A percentile compares a stretch with the other conserved stretches of the same genome.
These are phyloP conservation scores for Sminthurides aquaticus DNA, from an alignment of 2,888 invertebrate species.

Conservation along the genomic window DNA sequence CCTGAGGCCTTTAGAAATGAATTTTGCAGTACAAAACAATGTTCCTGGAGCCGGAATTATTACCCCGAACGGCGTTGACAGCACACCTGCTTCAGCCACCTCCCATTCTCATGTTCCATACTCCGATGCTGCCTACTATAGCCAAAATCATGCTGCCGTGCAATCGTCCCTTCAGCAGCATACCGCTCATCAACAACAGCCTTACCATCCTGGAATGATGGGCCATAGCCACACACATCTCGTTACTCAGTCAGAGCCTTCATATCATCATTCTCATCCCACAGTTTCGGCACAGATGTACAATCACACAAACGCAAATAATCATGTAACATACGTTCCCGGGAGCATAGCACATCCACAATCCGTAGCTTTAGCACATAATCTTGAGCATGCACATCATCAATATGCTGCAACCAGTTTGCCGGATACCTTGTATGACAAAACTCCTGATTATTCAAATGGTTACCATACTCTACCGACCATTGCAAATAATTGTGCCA, in stretches of 20 bases:
- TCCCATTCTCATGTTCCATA: slow-evolving; percentile 22
- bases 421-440: slow-evolving; percentile 11
- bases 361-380: slow-evolving; percentile 6
- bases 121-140: slow-evolving; percentile 24
- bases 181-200: slow-evolving; percentile 12
- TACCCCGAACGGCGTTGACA: slow-evolving; percentile 9
- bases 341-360: slow-evolving; percentile 15
- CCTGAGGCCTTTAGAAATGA: slow-evolving; percentile 22
- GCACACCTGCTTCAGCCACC: slow-evolving; percentile 10
- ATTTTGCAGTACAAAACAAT: slow-evolving; percentile 27
- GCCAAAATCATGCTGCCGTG: slow-evolving; percentile 18
- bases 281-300: slow-evolving; percentile 2
- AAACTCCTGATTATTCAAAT: slow-evolving; percentile 2
- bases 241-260: slow-evolving; percentile 17
- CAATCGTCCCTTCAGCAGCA: slow-evolving; percentile 16
- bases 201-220: slow-evolving; percentile 30
- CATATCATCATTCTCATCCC: slow-evolving; percentile 16
- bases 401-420: slow-evolving; percentile 5
- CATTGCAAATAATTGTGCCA: background rate
- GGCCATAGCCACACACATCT: slow-evolving; percentile 21
- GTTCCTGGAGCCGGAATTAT: slow-evolving; percentile 11
- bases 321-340: slow-evolving; percentile 11
- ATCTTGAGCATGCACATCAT: slow-evolving; percentile 13
- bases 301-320: slow-evolving; percentile 20
- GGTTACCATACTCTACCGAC: background rate